Evolutionary conservation across 2,888 invertebrate genomes (phyloP).

Genomic region (Nemapogon koenigi): DNA sequence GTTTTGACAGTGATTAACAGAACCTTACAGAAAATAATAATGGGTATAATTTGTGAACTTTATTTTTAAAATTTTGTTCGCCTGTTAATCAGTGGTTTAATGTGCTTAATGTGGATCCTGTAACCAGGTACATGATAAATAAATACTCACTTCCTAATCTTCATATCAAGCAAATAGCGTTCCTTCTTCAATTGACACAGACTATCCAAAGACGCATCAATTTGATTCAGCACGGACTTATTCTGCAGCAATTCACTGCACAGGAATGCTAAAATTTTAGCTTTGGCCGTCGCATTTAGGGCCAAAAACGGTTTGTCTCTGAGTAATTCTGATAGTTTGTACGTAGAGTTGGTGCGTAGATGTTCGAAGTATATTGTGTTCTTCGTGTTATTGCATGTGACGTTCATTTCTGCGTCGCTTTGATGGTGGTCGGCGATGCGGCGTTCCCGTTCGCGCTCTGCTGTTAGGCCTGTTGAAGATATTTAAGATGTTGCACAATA

Average conservation of each 20-base stretch:
- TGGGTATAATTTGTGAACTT: too few species aligned
- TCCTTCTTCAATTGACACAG: conserved; percentile 88
- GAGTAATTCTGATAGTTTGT: conserved; percentile 80
- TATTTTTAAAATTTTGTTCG: too few species aligned
- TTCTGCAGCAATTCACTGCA: conserved; percentile 95
- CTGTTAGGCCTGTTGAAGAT: conserved; percentile 69
- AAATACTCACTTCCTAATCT: conserved; percentile 82
- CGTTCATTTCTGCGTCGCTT: conserved; percentile 70
- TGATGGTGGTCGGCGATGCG: conserved; percentile 85
- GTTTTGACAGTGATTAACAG: too few species aligned
- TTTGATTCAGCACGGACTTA: conserved; percentile 87
- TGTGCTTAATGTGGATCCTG: too few species aligned
- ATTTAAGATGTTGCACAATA: background rate
- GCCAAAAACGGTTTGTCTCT: conserved; percentile 73
- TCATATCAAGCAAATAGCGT: conserved; percentile 90
- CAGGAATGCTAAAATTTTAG: conserved; percentile 86
- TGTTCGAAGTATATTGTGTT: conserved; percentile 82
- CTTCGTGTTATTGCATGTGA: conserved; percentile 72
- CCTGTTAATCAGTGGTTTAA: too few species aligned
- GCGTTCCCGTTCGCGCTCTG: conserved; percentile 81
- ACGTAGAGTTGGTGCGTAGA: conserved; percentile 78
- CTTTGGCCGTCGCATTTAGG: conserved; percentile 81
- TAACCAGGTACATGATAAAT: background rate
- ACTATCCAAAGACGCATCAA: conserved; percentile 87
- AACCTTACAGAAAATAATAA: too few species aligned